Conservation (phyloP, 2,797 vertebrate genomes). For the Avahi laniger region DNA sequence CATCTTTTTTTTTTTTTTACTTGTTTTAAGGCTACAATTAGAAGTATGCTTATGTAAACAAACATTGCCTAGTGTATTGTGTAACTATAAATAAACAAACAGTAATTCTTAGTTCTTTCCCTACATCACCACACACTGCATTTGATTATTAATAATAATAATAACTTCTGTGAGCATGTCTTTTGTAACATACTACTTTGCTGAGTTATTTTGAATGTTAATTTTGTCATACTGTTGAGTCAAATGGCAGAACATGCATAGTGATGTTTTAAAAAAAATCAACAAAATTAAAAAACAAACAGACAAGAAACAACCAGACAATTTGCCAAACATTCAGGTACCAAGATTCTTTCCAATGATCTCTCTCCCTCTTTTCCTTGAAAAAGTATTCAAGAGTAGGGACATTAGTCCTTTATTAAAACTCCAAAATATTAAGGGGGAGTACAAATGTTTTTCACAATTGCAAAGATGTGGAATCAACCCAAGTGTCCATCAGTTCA, state of each 20-base stretch:
- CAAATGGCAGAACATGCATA: conserved; percentile 64
- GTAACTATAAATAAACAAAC: conserved; percentile 44
- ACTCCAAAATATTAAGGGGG: not conserved
- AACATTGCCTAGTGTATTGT: conserved; percentile 63
- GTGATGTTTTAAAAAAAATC: conserved; percentile 71
- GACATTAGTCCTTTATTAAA: not conserved
- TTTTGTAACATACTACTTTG: not conserved
- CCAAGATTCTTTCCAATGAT: conserved; percentile 56
- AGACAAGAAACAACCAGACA: conserved; percentile 66
- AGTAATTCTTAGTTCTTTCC: conserved; percentile 51
- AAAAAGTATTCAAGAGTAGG: not conserved
- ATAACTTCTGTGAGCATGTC: not conserved
- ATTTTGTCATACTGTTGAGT: conserved; percentile 45
- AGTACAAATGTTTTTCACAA: not conserved
- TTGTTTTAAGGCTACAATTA: conserved; percentile 78
- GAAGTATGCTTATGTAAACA: conserved; percentile 78
- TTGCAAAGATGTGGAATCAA: not conserved
- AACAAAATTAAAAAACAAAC: conserved; percentile 70
- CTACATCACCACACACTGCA: conserved; percentile 41
- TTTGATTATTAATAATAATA: conserved; percentile 67
- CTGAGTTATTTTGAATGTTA: conserved; percentile 40
- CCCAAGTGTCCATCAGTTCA: not conserved
- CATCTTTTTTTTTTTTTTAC: not conserved
- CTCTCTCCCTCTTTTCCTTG: conserved; percentile 9
- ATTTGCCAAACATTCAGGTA: conserved; percentile 44